Evolutionary conservation across 2,797 vertebrate genomes (phyloP).

Genomic region (Trachurus trachurus): DNA sequence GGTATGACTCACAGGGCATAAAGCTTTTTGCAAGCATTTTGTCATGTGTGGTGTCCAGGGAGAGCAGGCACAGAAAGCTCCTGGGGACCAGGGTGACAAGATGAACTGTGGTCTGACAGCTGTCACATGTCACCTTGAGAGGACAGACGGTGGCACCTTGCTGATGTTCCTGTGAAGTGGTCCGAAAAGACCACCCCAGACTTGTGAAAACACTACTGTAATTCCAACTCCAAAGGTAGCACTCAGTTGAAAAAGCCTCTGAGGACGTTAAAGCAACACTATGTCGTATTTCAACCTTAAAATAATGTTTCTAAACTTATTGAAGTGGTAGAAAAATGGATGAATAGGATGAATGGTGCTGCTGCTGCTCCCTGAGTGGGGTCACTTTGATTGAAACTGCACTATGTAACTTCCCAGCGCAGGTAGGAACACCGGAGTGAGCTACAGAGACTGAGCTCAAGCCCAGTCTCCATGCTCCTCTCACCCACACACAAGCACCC

Average conservation of each 20-base stretch:
- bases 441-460: too few relatives aligned
- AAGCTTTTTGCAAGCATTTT: slow-evolving; percentile 64
- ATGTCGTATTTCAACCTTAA: too few relatives aligned
- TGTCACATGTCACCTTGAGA: slow-evolving; percentile 71
- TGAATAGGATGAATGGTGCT: too few relatives aligned
- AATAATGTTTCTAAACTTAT: too few relatives aligned
- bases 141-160: slow-evolving; percentile 39
- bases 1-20: slow-evolving; percentile 53
- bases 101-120: slow-evolving; percentile 62
- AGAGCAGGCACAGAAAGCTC: slow-evolving; percentile 44
- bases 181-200: slow-evolving; percentile 42
- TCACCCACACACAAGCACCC: too few relatives aligned
- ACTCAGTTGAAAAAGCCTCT: neutral
- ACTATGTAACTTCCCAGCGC: too few relatives aligned
- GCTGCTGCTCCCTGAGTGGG: too few relatives aligned
- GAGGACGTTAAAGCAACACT: neutral
- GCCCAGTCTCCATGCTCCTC: too few relatives aligned
- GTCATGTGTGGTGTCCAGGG: slow-evolving; percentile 43
- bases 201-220: slow-evolving; percentile 24
- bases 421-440: too few relatives aligned
- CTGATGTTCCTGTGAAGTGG: slow-evolving; percentile 58
- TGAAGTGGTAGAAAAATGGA: too few relatives aligned
- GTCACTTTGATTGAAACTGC: too few relatives aligned
- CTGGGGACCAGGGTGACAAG: slow-evolving; percentile 52
- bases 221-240: neutral